Conservation (phyloP, 2,113 vertebrate genomes). For the Albula goreensis region DNA sequence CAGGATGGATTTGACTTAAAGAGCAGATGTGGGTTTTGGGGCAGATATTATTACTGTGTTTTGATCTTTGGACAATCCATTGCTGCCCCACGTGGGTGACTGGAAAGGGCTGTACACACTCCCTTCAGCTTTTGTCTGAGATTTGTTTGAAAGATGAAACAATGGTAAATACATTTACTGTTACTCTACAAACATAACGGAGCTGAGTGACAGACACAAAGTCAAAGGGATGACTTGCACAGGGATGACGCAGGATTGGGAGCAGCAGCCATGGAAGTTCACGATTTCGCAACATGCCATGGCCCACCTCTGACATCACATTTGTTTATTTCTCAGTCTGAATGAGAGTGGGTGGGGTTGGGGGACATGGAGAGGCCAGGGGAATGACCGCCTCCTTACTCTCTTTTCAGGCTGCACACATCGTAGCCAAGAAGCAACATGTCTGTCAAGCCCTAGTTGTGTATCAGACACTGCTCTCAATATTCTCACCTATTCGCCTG, state of each 20-base stretch:
- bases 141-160: too few relatives aligned
- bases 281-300: background rate
- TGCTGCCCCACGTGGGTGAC: background rate
- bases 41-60: background rate
- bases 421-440: too few relatives aligned
- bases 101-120: background rate
- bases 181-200: background rate
- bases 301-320: background rate
- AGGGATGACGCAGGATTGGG: background rate
- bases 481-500: background rate
- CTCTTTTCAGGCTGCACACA: background rate
- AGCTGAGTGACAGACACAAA: background rate
- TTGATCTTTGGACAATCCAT: background rate
- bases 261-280: background rate
- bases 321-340: background rate
- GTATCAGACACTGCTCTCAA: background rate
- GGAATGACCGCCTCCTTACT: background rate
- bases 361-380: background rate
- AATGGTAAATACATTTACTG: too few relatives aligned
- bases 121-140: too few relatives aligned
- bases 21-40: conserved; percentile 38
- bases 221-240: background rate
- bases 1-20: conserved; percentile 27
- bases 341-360: background rate
- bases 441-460: background rate